Evolutionary conservation across 2,888 invertebrate species (phyloP).

Genomic region (Aricia artaxerxes): DNA sequence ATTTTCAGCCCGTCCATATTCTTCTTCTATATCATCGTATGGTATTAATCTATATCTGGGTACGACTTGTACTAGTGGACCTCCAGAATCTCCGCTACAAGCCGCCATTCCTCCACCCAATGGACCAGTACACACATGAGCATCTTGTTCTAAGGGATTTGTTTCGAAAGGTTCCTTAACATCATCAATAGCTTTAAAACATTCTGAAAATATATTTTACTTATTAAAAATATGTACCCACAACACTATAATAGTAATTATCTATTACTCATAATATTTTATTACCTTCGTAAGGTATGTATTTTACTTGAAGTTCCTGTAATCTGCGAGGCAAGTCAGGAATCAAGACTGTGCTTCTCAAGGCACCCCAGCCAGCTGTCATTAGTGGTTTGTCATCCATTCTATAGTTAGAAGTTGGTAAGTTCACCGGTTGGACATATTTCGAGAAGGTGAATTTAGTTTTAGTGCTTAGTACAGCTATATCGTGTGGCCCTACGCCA

Average conservation of each 20-base stretch:
- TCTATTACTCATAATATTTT: constrained; percentile 24
- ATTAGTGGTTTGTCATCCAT: constrained; percentile 48
- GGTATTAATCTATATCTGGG: constrained; percentile 39
- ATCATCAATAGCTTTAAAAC: constrained; percentile 61
- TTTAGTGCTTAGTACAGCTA: constrained; percentile 71
- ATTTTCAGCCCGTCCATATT: constrained; percentile 33
- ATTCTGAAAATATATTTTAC: constrained; percentile 53
- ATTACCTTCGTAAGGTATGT: constrained; percentile 63
- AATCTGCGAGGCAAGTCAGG: constrained; percentile 65
- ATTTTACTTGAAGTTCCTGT: constrained; percentile 68
- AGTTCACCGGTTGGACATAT: constrained; percentile 65
- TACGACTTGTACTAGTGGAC: constrained; percentile 66
- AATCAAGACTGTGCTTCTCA: constrained; percentile 59
- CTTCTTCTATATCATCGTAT: constrained; percentile 36
- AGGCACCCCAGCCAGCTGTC: constrained; percentile 77
- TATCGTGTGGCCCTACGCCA: constrained; percentile 74
- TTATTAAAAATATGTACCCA: not conserved
- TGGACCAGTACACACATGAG: constrained; percentile 79
- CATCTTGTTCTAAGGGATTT: constrained; percentile 64
- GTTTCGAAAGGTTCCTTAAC: constrained; percentile 56
- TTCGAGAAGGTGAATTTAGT: constrained; percentile 58
- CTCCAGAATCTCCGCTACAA: constrained; percentile 80
- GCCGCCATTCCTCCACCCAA: constrained; percentile 71
- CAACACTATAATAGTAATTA: not conserved
- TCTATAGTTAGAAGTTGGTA: constrained; percentile 58